These are phyloP conservation scores for Semaprochilodus insignis DNA, from an alignment of 2,797 vertebrate species.

Conservation along the genomic window DNA sequence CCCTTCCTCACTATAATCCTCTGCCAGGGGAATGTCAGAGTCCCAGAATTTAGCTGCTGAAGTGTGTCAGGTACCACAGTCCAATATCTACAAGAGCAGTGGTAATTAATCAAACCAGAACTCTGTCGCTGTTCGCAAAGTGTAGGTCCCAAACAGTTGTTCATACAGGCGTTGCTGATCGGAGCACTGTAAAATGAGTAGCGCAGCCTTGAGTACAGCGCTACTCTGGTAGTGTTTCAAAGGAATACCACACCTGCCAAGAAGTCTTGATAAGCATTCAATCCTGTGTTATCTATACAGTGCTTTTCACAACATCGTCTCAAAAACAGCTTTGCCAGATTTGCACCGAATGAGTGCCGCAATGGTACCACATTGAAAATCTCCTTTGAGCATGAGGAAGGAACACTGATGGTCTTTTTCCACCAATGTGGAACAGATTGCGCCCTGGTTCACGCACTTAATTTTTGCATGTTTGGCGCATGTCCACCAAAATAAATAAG, in stretches of 20 bases:
- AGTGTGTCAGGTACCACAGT: neutral
- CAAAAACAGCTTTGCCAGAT: neutral
- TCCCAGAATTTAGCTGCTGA: neutral
- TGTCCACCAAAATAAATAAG: too few species aligned
- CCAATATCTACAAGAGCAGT: neutral
- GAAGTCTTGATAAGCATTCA: neutral
- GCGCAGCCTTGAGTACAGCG: neutral
- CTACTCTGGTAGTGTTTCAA: neutral
- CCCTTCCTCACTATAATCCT: neutral
- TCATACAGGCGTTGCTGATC: neutral
- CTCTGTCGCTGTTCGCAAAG: neutral
- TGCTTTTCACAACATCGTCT: neutral
- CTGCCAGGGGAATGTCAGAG: neutral
- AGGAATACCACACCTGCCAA: neutral
- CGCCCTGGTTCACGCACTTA: too few species aligned
- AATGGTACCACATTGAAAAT: neutral
- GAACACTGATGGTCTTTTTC: neutral
- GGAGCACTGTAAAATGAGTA: neutral
- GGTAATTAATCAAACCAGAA: constrained; percentile 9
- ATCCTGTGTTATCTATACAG: neutral
- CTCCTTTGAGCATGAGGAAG: neutral
- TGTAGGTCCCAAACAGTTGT: neutral
- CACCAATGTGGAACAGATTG: too few species aligned
- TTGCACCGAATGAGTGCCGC: neutral
- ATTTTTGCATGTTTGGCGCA: too few species aligned